phyloP scores from a whole-genome alignment of 2,797 vertebrate genomes.

The Ctenosaura bakeri region DNA sequence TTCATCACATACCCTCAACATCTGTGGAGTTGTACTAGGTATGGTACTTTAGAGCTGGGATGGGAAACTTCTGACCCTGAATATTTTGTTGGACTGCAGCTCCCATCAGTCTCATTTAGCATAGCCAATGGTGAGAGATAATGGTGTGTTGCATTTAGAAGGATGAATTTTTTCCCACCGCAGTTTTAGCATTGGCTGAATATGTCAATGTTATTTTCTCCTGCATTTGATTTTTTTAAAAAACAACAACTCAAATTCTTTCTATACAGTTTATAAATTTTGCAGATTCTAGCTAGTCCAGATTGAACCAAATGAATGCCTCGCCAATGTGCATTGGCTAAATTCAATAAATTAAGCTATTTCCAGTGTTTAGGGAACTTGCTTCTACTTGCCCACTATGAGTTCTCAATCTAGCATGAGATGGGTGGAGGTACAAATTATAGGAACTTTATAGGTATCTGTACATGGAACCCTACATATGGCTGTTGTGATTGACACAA shows the following conservation, averaged over 20 bases:
- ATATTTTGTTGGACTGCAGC: not conserved
- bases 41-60: not conserved
- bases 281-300: not conserved
- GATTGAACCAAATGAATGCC: not conserved
- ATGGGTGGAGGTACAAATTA: too few species aligned
- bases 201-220: not conserved
- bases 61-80: not conserved
- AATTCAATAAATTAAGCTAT: not conserved
- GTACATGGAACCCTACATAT: too few species aligned
- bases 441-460: too few species aligned
- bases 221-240: not conserved
- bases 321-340: not conserved
- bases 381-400: too few species aligned
- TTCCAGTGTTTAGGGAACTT: not conserved
- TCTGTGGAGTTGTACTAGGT: not conserved
- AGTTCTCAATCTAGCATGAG: too few species aligned
- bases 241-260: not conserved
- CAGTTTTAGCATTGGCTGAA: not conserved
- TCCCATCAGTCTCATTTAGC: not conserved
- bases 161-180: not conserved
- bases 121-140: not conserved
- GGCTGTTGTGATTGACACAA: too few species aligned
- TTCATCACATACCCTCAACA: not conserved
- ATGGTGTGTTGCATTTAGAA: not conserved
- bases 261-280: not conserved